Evolutionary conservation across 2,797 vertebrate species (phyloP), one percentile per base, ranked within the genome.

Genomic region (Pelodytes ibericus): DNA sequence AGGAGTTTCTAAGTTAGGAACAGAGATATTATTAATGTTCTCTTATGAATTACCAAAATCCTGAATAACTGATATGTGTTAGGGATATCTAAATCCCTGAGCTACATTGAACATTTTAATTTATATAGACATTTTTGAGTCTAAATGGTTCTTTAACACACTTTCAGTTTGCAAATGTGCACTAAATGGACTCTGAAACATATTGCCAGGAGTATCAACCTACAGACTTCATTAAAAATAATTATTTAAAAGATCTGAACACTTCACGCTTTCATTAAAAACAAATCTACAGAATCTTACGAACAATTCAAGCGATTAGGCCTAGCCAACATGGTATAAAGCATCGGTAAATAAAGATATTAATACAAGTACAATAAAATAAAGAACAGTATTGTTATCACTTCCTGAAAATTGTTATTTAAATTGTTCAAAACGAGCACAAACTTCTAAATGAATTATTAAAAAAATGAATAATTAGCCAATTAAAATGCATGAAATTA

Each of bases 211-310:
- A 73, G 71, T 74, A 60, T 56, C n/a, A 65, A 74, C 47, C 61
- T 64, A 25, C 49, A 74, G 71, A 64, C 71, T 26, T 64, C 61
- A 74, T 74, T 65, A 57, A 74, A 74, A 44, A 30, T 61, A 74
- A 65, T 74, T 74, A 74, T 74, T 74, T 74, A 56, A 64, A 29
- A 74, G 64, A 74, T 61, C 53, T 74, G 60, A 74, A 58, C 61
- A 56, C 64, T 30, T 65, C 71, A 22, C 39, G 51, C 22, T 74
- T 56, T 74, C 71, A 74, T 74, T 74, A 74, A 65, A 61, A 53
- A 63, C 47, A 65, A 74, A 74, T 49, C 62, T 39, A 64, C 39
- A 39, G n/a, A n/a, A 16, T 30, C 60, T 74, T 74, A 74, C 65
- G 61, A 44, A 65, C 64, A 74, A 64, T 65, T 44, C 22, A 56